Evolutionary conservation across 2,888 invertebrate species (phyloP).

Genomic region (Eurytoma californica): DNA sequence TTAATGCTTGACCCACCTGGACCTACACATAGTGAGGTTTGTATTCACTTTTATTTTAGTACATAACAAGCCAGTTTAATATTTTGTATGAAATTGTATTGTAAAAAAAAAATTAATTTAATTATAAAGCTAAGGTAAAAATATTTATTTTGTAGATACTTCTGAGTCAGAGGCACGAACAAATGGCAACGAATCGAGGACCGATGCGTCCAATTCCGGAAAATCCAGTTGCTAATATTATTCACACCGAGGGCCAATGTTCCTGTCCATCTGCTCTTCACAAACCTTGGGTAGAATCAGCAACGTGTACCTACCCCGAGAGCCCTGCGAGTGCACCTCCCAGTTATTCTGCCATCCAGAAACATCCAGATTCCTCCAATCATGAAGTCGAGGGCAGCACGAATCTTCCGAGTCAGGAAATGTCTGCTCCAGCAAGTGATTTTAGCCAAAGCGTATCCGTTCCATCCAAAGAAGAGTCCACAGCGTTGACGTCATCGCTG

Average conservation of each 20-base stretch:
- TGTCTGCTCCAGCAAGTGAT: background rate
- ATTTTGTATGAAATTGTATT: slow-evolving; percentile 1
- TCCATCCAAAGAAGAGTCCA: slow-evolving; percentile 18
- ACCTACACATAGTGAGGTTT: slow-evolving; percentile 83
- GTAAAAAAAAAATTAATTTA: background rate
- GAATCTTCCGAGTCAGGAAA: slow-evolving; percentile 4
- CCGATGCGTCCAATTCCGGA: slow-evolving; percentile 30
- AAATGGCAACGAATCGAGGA: slow-evolving; percentile 42
- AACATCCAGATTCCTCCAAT: slow-evolving; percentile 63
- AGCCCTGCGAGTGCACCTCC: slow-evolving; percentile 9
- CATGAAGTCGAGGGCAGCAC: slow-evolving; percentile 6
- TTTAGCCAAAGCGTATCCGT: background rate
- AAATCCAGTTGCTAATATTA: slow-evolving; percentile 28
- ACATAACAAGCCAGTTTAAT: background rate
- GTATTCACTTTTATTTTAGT: background rate
- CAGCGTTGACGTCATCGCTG: background rate
- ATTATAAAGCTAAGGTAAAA: background rate
- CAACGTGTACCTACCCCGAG: background rate
- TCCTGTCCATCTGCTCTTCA: background rate
- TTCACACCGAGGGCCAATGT: slow-evolving; percentile 12
- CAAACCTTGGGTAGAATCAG: slow-evolving; percentile 17
- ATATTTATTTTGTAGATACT: slow-evolving; percentile 61
- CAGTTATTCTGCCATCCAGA: slow-evolving; percentile 49
- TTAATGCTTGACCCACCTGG: slow-evolving; percentile 94
- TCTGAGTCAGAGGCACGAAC: slow-evolving; percentile 67